A percentile compares a stretch with the other conserved stretches of the same genome.
These are phyloP conservation scores for Bugulina stolonifera DNA, from an alignment of 2,888 invertebrate species.

Conservation along the genomic window DNA sequence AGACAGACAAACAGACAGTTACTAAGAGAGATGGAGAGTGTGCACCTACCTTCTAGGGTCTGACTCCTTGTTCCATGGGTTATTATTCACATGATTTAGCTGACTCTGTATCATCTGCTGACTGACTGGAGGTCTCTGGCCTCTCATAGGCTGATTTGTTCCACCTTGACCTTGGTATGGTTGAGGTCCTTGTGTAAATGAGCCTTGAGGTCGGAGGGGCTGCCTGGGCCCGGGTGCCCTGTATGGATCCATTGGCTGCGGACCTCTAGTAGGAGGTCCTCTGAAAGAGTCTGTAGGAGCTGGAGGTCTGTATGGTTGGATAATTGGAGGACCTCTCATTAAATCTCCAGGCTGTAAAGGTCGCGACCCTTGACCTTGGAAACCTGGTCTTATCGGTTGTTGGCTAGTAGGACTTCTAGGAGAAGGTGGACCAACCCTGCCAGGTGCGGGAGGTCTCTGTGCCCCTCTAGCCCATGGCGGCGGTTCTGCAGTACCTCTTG, in stretches of 20 bases:
- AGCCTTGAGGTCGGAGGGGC: background rate
- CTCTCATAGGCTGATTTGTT: slow-evolving; percentile 15
- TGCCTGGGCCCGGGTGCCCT: slow-evolving; percentile 8
- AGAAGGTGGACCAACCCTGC: background rate
- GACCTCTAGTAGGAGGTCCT: slow-evolving; percentile 25
- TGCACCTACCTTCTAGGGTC: slow-evolving; percentile 18
- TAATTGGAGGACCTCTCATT: slow-evolving; percentile 13
- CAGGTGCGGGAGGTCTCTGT: background rate
- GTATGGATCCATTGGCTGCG: slow-evolving; percentile 21
- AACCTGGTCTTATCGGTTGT: slow-evolving; percentile 34
- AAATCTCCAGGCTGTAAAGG: slow-evolving; percentile 49
- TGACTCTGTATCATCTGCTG: slow-evolving; percentile 11
- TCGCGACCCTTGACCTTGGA: slow-evolving; percentile 60
- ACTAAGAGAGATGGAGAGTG: too few species aligned
- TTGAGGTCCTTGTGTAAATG: background rate
- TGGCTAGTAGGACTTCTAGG: slow-evolving; percentile 7
- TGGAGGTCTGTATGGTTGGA: slow-evolving; percentile 39
- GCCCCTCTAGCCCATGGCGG: slow-evolving; percentile 9
- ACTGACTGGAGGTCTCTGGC: background rate
- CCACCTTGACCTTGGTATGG: background rate
- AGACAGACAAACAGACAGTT: too few species aligned
- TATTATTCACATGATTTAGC: background rate
- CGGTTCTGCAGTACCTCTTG: background rate
- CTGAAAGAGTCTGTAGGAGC: slow-evolving; percentile 53
- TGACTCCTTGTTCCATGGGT: background rate